phyloP scores from a whole-genome alignment of 2,113 vertebrate genomes.

The Hystrix brachyura region DNA sequence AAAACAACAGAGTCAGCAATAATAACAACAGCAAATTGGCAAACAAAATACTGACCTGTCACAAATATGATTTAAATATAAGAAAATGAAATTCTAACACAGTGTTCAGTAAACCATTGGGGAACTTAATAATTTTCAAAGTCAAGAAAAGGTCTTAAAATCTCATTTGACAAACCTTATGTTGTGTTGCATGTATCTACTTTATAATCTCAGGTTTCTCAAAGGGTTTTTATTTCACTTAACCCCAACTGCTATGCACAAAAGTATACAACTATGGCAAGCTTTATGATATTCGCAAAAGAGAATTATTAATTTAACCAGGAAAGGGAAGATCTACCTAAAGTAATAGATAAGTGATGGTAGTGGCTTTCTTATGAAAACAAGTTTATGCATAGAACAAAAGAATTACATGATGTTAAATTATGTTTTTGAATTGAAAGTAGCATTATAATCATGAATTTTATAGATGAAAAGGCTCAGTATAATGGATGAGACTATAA shows the following conservation, averaged over 20 bases:
- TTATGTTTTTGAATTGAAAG: not conserved
- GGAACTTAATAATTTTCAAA: not conserved
- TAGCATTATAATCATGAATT: not conserved
- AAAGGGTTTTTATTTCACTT: not conserved
- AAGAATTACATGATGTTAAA: not conserved
- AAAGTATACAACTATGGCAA: not conserved
- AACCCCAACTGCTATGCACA: not conserved
- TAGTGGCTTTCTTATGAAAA: not conserved
- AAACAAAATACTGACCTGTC: not conserved
- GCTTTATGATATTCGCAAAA: not conserved
- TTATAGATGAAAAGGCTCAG: not conserved
- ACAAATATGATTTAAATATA: not conserved
- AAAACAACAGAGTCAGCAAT: not conserved
- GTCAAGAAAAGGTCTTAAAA: not conserved
- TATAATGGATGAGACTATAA: not conserved
- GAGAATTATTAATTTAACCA: not conserved
- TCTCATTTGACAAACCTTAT: not conserved
- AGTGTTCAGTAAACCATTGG: not conserved
- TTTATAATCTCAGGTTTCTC: not conserved
- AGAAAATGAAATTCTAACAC: not conserved
- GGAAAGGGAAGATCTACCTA: not conserved
- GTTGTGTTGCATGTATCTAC: too few relatives aligned
- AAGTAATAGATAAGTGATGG: not conserved
- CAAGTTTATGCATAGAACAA: not conserved
- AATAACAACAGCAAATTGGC: not conserved